These are phyloP conservation scores for Gyrodactylus salaris DNA, from an alignment of 1,140 invertebrate species.

Conservation along the genomic window DNA sequence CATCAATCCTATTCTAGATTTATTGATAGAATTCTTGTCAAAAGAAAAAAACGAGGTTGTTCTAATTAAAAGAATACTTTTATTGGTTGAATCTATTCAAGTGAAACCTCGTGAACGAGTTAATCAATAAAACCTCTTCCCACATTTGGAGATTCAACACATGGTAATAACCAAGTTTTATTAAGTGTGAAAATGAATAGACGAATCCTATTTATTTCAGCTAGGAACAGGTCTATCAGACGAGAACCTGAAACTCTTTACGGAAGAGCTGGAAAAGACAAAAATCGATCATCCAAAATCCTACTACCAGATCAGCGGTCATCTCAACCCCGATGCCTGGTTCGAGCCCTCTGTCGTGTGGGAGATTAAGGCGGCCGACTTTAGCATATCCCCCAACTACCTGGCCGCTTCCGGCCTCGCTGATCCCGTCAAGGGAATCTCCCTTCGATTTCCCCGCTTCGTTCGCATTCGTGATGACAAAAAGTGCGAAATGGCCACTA, in stretches of 20 bases:
- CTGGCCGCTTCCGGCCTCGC: slow-evolving; percentile 51
- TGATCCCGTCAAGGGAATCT: slow-evolving; percentile 67
- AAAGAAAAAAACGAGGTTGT: background rate
- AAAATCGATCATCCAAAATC: slow-evolving; percentile 36
- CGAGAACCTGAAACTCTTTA: slow-evolving; percentile 42
- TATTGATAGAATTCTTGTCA: background rate
- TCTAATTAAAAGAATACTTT: background rate
- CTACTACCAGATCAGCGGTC: slow-evolving; percentile 43
- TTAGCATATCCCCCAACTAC: slow-evolving; percentile 75
- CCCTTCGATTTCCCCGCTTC: slow-evolving; percentile 71
- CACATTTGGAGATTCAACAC: no score
- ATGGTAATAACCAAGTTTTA: no score
- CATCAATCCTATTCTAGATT: slow-evolving; percentile 3
- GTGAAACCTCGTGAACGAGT: no score
- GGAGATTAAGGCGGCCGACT: slow-evolving; percentile 92
- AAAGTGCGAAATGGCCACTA: slow-evolving; percentile 53
- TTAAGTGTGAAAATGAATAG: no score
- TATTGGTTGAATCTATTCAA: no score
- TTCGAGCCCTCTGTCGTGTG: slow-evolving; percentile 64
- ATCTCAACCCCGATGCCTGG: slow-evolving; percentile 58
- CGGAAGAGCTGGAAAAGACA: slow-evolving; percentile 37
- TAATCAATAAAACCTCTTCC: no score
- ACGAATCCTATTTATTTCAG: slow-evolving; percentile 23
- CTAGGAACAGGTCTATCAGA: slow-evolving; percentile 90
- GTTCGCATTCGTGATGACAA: slow-evolving; percentile 71